phyloP scores from a whole-genome alignment of 2,888 invertebrate species.

The Watsonalla cultraria region DNA sequence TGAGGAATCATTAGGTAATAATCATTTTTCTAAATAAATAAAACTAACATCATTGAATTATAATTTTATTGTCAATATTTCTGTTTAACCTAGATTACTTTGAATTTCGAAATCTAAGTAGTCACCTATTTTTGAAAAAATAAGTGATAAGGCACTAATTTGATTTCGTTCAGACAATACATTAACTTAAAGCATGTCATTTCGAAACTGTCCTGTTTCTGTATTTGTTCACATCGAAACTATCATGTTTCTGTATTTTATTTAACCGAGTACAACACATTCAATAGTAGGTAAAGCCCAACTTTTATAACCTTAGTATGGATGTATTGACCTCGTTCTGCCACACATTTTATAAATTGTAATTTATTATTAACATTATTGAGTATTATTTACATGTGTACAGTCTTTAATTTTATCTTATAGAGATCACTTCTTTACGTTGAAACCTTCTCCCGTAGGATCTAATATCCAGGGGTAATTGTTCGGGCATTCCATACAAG shows the following conservation, averaged over 20 bases:
- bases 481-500: conserved; percentile 97
- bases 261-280: not conserved
- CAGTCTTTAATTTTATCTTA: conserved; percentile 72
- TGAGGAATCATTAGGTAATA: not conserved
- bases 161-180: not conserved
- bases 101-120: conserved; percentile 7
- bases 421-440: conserved; percentile 85
- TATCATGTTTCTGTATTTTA: not conserved
- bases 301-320: conserved; percentile 15
- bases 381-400: conserved; percentile 78
- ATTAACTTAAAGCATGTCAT: conserved; percentile 1
- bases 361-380: conserved; percentile 66
- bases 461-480: conserved; percentile 97
- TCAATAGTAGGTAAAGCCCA: conserved; percentile 9
- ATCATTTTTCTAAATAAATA: conserved; percentile 7
- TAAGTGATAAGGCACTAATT: not conserved
- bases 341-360: conserved; percentile 42
- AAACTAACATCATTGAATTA: conserved; percentile 17
- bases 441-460: conserved; percentile 96
- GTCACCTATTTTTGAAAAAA: conserved; percentile 7
- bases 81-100: conserved; percentile 14
- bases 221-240: not conserved
- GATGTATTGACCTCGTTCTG: conserved; percentile 34
- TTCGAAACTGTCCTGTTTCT: not conserved
- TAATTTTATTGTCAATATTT: conserved; percentile 29